Evolutionary conservation across 2,797 vertebrate genomes (phyloP), one percentile per base, ranked within the genome.

Genomic region (Cygnus olor): DNA sequence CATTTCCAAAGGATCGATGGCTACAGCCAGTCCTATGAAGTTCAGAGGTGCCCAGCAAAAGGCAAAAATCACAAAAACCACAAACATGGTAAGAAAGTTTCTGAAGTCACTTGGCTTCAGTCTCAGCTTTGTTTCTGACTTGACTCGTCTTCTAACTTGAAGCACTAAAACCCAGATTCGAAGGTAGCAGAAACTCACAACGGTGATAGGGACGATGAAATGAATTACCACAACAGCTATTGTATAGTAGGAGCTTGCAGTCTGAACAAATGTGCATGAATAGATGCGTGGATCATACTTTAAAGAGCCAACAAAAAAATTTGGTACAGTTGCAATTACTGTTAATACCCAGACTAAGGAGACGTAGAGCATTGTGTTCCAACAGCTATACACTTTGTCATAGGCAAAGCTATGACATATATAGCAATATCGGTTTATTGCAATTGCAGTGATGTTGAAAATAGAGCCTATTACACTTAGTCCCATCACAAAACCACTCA

Each of bases 1-100:
- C 80, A 99, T 97, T 28, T 94, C 90, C 1, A 90, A 94, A 7
- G 99, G 98, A 89, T 98, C 91, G 7, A 99, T 98, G 25, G 98
- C 98, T 69, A 99, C 98, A 14, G 98, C 98, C 4, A 99, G 96
- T 74, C 99, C 98, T 7, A 99, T 99, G 91, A 98, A 97, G 91
- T 99, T 99, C 28, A 99, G 96, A 0, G 98, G 98, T 18, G 98
- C 99, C 99, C 98, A 99, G 93, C 98, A 99, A 91, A 99, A 91
- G 14, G 99, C 98, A 61, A 99, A 99, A 77, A 99, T 97, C 93
- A 99, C 98, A 45, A 99, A 99, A 53, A 99, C 99, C 10, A 98
- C 97, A 44, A 99, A 99, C 98, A 98, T 99, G 85, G 98, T 99
- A 36, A 99, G 97, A 81, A 99, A 99, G 97, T 99, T 98, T 91